Base-by-base conservation (phyloP, 2,888 invertebrate genomes). In the Drepana falcataria region DNA sequence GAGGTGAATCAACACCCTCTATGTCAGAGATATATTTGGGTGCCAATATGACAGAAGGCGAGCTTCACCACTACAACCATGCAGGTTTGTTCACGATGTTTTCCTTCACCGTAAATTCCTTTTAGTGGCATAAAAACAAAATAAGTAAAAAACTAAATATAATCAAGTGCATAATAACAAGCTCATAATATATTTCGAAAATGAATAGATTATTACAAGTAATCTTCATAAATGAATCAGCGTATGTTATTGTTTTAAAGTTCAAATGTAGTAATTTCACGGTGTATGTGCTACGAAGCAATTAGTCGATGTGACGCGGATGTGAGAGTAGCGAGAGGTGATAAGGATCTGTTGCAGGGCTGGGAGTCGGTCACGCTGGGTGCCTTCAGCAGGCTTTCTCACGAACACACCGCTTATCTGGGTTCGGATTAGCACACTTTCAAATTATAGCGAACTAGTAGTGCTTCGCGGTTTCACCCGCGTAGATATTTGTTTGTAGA, bases 201-300 rank as follows among this genome's bases (percentile, higher is more conserved):
- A 44, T 9, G 9, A 44, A 9, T 9, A 9, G 44, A 44, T 3
- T n/a, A 21, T n/a, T 35, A 7, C 9, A 41, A 34, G 64, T 63
- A 64, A 70, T 68, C 64, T 62, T 60, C 61, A 61, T 59, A 63
- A 67, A 72, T 66, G 71, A 70, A 69, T 66, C 68, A 68, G 64
- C 55, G 57, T 58, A 66, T 63, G 69, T 73, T 76, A 79, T 79
- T 80, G 77, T 83, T 83, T 82, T 75, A 71, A 73, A 74, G 73
- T 79, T 78, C 81, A 81, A 79, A 81, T 75, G 75, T 75, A 74
- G 80, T 87, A 83, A 87, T 88, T 87, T 86, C 81, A 85, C 73
- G 86, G 85, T 71, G 69, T 73, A 70, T 79, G 82, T 73, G 69
- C 21, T 21, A 21, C 79, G 72, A 64, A 66, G 81, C 81, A 87